phyloP scores from a whole-genome alignment of 1,140 invertebrate genomes.

The Pogonus chalceus region DNA sequence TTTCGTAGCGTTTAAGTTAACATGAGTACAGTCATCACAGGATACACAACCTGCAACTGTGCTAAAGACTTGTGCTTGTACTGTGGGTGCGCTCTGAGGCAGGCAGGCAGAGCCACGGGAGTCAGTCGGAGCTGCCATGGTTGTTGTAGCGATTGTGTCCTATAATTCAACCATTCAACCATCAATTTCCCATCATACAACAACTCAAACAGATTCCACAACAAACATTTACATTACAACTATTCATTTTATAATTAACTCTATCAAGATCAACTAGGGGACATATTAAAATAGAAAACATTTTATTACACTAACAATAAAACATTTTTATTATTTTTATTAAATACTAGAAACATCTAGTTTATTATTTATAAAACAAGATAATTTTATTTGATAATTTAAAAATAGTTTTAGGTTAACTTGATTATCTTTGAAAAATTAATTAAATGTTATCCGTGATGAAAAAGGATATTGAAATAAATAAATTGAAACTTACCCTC shows the following conservation, averaged over 20 bases:
- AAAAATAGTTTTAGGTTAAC: too few species aligned
- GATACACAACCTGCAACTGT: slow-evolving; percentile 15
- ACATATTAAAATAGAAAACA: too few species aligned
- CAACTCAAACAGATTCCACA: background rate
- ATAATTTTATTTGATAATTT: too few species aligned
- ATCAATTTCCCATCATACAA: background rate
- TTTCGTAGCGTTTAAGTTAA: slow-evolving; percentile 6
- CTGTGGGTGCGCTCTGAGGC: slow-evolving; percentile 32
- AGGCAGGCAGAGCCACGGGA: slow-evolving; percentile 11
- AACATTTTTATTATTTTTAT: too few species aligned
- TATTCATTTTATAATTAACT: too few species aligned
- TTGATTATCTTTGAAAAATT: too few species aligned
- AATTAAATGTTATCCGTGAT: too few species aligned
- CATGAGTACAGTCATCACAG: slow-evolving; percentile 13
- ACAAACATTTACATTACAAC: background rate
- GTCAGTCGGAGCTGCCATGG: slow-evolving; percentile 11
- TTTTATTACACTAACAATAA: too few species aligned
- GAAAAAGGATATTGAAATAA: too few species aligned
- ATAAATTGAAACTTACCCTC: slow-evolving; percentile 5
- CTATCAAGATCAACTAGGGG: too few species aligned
- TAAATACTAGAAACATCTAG: too few species aligned
- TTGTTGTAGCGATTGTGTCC: slow-evolving; percentile 12
- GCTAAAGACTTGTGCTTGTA: slow-evolving; percentile 32
- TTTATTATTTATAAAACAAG: too few species aligned
- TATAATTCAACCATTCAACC: background rate